Evolutionary conservation across 1,140 invertebrate genomes (phyloP).

Genomic region (Neodiprion lecontei): DNA sequence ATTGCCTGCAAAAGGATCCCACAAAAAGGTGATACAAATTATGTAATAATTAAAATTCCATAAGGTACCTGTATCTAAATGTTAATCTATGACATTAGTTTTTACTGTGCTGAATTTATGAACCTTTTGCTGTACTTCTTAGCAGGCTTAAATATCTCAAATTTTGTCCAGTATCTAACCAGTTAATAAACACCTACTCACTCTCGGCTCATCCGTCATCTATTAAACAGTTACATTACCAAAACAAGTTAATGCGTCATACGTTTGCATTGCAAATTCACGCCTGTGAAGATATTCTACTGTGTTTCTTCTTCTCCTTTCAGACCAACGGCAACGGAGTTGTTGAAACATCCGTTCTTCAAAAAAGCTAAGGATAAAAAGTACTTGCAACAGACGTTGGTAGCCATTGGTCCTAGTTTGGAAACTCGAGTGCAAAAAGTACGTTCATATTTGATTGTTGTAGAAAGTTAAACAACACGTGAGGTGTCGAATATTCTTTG

Average conservation of each 20-base stretch:
- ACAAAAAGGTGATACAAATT: conserved; percentile 72
- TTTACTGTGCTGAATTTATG: too few relatives aligned
- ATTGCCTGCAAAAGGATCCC: conserved; percentile 95
- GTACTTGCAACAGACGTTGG: conserved; percentile 90
- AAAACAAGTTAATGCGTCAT: not conserved
- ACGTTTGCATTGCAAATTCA: conserved; percentile 10
- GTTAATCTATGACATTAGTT: too few relatives aligned
- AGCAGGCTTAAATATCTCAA: not conserved
- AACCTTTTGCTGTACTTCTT: not conserved
- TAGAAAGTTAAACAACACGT: conserved; percentile 4
- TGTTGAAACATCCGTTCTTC: conserved; percentile 98
- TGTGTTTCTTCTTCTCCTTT: conserved; percentile 28
- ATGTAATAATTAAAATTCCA: conserved; percentile 8
- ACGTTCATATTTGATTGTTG: conserved; percentile 30
- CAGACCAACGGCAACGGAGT: conserved; percentile 92
- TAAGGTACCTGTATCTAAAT: too few relatives aligned
- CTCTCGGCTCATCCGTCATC: not conserved
- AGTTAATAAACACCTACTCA: not conserved
- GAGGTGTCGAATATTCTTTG: conserved; percentile 8
- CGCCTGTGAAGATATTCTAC: not conserved
- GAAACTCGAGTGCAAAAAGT: conserved; percentile 91
- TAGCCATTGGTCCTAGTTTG: conserved; percentile 85
- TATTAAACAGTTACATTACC: not conserved
- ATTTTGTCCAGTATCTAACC: not conserved
- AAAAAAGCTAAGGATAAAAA: conserved; percentile 98